Percentiles rank a stretch among this genome's conserved stretches.
Evolutionary conservation across 2,888 invertebrate species (phyloP).

Genomic region (Byasa hedistus): DNA sequence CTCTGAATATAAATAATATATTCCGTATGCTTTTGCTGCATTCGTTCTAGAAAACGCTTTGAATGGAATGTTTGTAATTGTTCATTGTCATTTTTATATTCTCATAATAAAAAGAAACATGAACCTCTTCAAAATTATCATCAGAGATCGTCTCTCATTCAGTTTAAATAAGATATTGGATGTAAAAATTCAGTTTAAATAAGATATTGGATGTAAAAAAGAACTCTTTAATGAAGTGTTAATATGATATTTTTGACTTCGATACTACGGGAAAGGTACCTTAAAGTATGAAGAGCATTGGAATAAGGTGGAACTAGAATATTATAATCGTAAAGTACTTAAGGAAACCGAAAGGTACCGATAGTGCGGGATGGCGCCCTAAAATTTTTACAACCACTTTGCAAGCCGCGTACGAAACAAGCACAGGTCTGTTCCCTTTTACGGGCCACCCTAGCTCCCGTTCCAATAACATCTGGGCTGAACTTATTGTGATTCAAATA

Average conservation of each 20-base stretch:
- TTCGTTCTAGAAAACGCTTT: neutral
- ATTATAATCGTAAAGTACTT: neutral
- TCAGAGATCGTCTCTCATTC: too few species aligned
- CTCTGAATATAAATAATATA: neutral
- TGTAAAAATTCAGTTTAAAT: too few species aligned
- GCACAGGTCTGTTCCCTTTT: slow-evolving; percentile 39
- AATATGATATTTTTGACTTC: too few species aligned
- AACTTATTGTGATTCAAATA: slow-evolving; percentile 31
- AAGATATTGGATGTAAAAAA: too few species aligned
- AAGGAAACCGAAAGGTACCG: slow-evolving; percentile 1
- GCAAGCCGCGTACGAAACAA: slow-evolving; percentile 41
- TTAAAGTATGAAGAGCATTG: too few species aligned
- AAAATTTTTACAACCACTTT: slow-evolving; percentile 36
- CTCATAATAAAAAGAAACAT: too few species aligned
- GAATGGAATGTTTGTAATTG: neutral
- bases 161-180: too few species aligned
- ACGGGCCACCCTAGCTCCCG: slow-evolving; percentile 44
- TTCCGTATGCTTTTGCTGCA: neutral
- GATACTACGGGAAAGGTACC: too few species aligned
- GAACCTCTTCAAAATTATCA: too few species aligned
- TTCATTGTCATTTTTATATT: neutral
- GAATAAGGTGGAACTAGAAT: neutral
- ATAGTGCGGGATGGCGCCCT: slow-evolving; percentile 13
- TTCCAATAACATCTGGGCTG: slow-evolving; percentile 41
- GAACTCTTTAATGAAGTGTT: too few species aligned